Evolutionary conservation across 2,113 vertebrate species (phyloP).

Genomic region (Galbula dea): DNA sequence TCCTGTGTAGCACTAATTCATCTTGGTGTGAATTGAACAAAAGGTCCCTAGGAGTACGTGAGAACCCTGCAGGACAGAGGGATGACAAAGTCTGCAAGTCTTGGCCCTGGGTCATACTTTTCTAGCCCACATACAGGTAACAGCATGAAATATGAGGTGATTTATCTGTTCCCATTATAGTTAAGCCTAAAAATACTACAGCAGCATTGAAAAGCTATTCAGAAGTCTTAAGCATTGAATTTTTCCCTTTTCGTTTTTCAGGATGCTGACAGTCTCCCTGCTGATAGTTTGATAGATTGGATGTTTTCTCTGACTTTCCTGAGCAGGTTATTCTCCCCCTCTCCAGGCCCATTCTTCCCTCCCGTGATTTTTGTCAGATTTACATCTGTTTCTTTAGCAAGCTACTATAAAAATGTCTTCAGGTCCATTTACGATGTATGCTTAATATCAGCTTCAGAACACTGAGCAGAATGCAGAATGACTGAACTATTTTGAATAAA

Average conservation of each 20-base stretch:
- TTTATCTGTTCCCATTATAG: constrained; percentile 21
- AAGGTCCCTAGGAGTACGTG: background rate
- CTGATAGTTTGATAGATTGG: constrained; percentile 29
- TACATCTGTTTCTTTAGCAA: constrained; percentile 24
- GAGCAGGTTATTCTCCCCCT: background rate
- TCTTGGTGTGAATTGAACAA: background rate
- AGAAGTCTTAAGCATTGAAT: background rate
- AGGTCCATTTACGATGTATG: background rate
- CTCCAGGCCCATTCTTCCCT: background rate
- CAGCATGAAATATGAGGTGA: background rate
- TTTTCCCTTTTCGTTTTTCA: background rate
- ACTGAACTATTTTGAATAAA: background rate
- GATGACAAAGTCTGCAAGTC: background rate
- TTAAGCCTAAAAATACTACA: constrained; percentile 2
- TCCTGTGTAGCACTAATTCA: background rate
- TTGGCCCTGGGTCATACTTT: background rate
- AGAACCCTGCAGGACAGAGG: background rate
- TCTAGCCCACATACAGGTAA: background rate
- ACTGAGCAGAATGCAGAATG: background rate
- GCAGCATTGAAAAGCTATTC: background rate
- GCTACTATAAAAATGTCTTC: background rate
- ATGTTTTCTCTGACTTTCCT: constrained; percentile 42
- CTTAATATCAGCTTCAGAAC: background rate
- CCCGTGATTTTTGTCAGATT: constrained; percentile 32
- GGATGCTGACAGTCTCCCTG: background rate